phyloP scores from a whole-genome alignment of 2,113 vertebrate species.

The Diadophis punctatus region DNA sequence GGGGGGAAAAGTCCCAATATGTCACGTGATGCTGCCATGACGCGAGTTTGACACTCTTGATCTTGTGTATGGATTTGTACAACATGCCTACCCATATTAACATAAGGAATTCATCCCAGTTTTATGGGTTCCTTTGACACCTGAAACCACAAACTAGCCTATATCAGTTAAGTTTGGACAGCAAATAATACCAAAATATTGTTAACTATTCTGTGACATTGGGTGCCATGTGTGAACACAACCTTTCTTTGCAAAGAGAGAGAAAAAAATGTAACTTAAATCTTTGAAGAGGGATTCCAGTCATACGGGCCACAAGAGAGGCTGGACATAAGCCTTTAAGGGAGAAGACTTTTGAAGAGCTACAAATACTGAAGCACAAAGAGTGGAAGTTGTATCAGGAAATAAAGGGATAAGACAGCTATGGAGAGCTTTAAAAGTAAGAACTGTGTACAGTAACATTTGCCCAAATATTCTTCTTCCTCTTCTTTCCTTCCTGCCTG shows the following conservation, averaged over 20 bases:
- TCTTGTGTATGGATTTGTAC: not conserved
- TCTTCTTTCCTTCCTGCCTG: not conserved
- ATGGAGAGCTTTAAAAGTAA: not conserved
- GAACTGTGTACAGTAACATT: not conserved
- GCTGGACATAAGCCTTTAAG: not conserved
- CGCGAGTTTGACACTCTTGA: too few relatives aligned
- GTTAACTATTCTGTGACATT: not conserved
- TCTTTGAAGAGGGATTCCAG: not conserved
- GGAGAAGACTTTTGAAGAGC: not conserved
- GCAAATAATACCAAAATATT: not conserved
- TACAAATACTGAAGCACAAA: not conserved
- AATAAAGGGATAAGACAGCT: not conserved
- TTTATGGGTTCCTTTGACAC: not conserved
- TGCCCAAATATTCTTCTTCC: not conserved
- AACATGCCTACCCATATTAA: not conserved
- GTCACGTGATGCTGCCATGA: too few relatives aligned
- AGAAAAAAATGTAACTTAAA: not conserved
- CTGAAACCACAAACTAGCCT: not conserved
- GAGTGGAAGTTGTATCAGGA: not conserved
- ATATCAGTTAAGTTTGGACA: not conserved
- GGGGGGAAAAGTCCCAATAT: too few relatives aligned
- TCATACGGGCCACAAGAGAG: not conserved
- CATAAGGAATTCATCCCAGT: not conserved
- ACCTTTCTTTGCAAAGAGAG: not conserved
- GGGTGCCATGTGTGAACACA: not conserved